Base-by-base conservation (phyloP, 2,797 vertebrate genomes). In the Danionella dracula region DNA sequence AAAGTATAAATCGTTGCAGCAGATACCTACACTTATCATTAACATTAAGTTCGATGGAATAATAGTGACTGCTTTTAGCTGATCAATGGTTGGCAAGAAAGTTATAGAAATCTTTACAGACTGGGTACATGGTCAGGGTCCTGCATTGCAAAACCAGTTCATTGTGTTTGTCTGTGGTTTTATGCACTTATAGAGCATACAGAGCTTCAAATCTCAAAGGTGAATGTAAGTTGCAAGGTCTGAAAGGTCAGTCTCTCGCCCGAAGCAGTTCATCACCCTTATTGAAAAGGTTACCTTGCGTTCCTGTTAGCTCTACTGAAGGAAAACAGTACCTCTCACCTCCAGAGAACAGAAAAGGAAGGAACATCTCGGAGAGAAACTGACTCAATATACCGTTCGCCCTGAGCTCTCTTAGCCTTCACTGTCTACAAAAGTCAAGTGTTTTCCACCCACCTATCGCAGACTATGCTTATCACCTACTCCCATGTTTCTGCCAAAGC, bases 241-340 rank as follows among this genome's bases (percentile, higher is more conserved):
- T 79, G 79, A 88, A 89, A 89, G 87, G 87, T 79, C 85, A 87
- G 81, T 77, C 79, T 76, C 79, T 84, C 78, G 81, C 79, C 79
- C 66, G 77, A 77, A 82, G 84, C 83, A 78, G 81, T 84, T 87
- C 79, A 83, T 86, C 84, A 85, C 23, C 75, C 50, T 21, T 8
- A 42, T 42, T 70, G 78, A 35, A 88, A 89, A 89, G 86, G 87
- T 89, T 82, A 83, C 61, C 11, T 48, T 57, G 34, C 75, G 82
- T 81, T 79, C 79, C 76, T 56, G 60, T 76, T 71, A 44, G 57
- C 56, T 12, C 68, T 68, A 71, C 65, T 37, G 17, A 61, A 66
- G 32, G 48, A 55, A 29, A 49, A 42, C 56, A 19, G 40, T 53
- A 50, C 56, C 63, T 42, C 34, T 61, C 66, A 74, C 69, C 56